Conservation (phyloP, 2,113 vertebrate genomes). For the Noctilio leporinus region DNA sequence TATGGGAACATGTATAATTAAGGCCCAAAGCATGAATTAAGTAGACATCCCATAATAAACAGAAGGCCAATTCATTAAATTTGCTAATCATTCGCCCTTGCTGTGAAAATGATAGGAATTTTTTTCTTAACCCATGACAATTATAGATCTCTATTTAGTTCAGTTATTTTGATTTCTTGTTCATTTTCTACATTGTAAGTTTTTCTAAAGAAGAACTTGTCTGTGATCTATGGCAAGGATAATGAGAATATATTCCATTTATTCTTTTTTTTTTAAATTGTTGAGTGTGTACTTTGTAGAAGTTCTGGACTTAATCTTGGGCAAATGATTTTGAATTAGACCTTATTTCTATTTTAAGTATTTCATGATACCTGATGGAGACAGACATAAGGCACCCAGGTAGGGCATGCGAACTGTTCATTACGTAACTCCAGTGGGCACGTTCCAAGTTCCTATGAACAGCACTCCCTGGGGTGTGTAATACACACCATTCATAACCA, state of each 20-base stretch:
- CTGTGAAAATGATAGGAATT: conserved; percentile 21
- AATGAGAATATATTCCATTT: not conserved
- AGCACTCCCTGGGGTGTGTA: not conserved
- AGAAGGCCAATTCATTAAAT: conserved; percentile 36
- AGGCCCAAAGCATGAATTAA: conserved; percentile 40
- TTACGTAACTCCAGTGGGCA: not conserved
- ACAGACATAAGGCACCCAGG: not conserved
- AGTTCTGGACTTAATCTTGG: not conserved
- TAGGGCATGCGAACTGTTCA: not conserved
- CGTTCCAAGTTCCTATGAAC: not conserved
- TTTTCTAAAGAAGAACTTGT: not conserved
- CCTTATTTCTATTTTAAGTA: not conserved
- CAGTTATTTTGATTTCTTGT: conserved; percentile 19
- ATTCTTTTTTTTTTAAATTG: not conserved
- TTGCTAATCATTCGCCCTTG: conserved; percentile 18
- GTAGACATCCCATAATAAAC: conserved; percentile 14
- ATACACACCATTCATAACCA: not conserved
- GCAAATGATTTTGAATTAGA: not conserved
- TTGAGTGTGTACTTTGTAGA: not conserved
- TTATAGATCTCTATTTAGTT: not conserved
- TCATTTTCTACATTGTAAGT: not conserved
- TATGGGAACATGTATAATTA: conserved; percentile 20
- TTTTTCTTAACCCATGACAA: not conserved
- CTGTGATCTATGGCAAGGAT: not conserved
- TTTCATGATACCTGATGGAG: not conserved